Evolutionary conservation across 2,888 invertebrate genomes (phyloP).

Genomic region (Acronicta psi): DNA sequence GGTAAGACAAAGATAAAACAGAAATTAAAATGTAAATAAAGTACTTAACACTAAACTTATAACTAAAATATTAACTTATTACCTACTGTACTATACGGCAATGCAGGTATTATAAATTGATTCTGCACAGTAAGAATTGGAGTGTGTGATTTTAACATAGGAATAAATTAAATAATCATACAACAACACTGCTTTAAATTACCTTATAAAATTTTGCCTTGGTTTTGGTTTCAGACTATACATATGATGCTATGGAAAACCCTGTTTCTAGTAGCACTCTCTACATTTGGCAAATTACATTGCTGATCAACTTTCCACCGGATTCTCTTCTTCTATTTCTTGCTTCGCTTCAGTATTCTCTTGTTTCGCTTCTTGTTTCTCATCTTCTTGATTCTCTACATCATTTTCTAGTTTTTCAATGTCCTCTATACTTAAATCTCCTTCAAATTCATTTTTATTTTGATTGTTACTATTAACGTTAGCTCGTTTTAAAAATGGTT

Average conservation of each 20-base stretch:
- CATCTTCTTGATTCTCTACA: slow-evolving; percentile 30
- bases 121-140: no score
- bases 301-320: slow-evolving; percentile 46
- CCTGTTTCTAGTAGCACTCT: slow-evolving; percentile 15
- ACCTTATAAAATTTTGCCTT: neutral
- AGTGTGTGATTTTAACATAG: no score
- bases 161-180: no score
- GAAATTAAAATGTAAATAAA: neutral
- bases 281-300: slow-evolving; percentile 8
- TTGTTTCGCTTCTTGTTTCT: slow-evolving; percentile 14
- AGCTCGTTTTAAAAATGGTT: slow-evolving; percentile 90
- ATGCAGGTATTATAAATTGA: no score
- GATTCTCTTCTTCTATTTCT: slow-evolving; percentile 24
- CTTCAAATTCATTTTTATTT: slow-evolving; percentile 67
- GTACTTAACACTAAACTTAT: no score
- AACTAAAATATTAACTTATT: no score
- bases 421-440: slow-evolving; percentile 74
- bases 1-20: neutral
- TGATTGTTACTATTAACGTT: slow-evolving; percentile 45
- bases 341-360: slow-evolving; percentile 26
- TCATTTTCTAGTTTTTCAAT: slow-evolving; percentile 72
- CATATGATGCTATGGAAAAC: neutral
- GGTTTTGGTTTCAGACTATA: neutral
- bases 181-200: no score
- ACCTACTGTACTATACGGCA: no score